Conservation (phyloP, 2,888 invertebrate species). For the Mycogona germanica region DNA sequence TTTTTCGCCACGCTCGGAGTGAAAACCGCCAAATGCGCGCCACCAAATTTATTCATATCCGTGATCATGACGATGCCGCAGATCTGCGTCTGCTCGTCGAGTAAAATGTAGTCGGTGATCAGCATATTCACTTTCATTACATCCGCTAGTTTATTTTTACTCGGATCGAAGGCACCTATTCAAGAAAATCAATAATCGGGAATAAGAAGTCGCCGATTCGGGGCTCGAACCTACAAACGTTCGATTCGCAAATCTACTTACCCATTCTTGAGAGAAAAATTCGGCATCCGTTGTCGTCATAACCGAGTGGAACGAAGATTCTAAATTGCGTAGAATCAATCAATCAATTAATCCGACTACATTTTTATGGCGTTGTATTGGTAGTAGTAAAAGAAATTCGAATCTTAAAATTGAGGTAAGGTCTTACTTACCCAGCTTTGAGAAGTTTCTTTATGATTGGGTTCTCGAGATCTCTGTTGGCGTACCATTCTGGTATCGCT, state of each 20-base stretch:
- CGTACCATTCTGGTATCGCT: slow-evolving; percentile 70
- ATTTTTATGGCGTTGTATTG: no score
- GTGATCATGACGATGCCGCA: slow-evolving; percentile 47
- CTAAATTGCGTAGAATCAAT: no score
- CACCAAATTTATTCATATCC: slow-evolving; percentile 45
- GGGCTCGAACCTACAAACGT: no score
- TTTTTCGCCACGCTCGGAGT: slow-evolving; percentile 45
- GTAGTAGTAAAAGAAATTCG: no score
- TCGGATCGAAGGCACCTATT: no score
- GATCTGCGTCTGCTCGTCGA: slow-evolving; percentile 40
- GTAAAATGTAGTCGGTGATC: slow-evolving; percentile 30
- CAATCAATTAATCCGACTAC: no score
- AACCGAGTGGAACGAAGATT: slow-evolving; percentile 11
- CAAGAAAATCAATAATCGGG: no score
- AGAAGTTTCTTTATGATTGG: slow-evolving; percentile 41
- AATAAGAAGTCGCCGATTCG: no score
- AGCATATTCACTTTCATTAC: slow-evolving; percentile 15
- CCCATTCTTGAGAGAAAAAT: slow-evolving; percentile 10
- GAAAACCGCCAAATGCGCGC: slow-evolving; percentile 47
- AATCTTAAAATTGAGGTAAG: no score
- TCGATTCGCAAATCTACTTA: no score
- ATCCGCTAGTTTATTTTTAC: slow-evolving; percentile 5
- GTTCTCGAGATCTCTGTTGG: slow-evolving; percentile 56
- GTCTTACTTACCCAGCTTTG: slow-evolving; percentile 9
- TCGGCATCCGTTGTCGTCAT: slow-evolving; percentile 14